Conservation (phyloP, 2,113 vertebrate species). For the Pipra filicauda region DNA sequence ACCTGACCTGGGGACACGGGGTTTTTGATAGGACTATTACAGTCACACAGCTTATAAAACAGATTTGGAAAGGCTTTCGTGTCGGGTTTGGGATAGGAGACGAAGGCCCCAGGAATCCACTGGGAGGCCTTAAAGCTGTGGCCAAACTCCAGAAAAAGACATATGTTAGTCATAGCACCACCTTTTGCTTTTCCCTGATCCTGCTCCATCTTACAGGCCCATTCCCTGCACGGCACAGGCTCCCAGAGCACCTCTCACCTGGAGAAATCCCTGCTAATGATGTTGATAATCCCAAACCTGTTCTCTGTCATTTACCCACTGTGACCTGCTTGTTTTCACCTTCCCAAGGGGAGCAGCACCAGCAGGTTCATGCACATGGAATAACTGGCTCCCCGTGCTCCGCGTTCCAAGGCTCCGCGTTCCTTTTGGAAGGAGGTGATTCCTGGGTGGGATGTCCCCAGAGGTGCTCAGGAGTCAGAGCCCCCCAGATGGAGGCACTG, state of each 20-base stretch:
- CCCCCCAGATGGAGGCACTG: background rate
- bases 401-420: accelerated
- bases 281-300: background rate
- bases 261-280: background rate
- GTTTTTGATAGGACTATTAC: slow-evolving; percentile 25
- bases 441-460: background rate
- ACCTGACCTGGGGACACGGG: background rate
- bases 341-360: background rate
- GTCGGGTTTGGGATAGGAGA: slow-evolving; percentile 46
- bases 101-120: slow-evolving; percentile 46
- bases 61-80: slow-evolving; percentile 6
- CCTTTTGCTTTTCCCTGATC: slow-evolving; percentile 2
- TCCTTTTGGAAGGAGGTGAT: background rate
- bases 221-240: background rate
- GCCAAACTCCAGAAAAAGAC: slow-evolving; percentile 44
- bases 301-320: background rate
- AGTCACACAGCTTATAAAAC: slow-evolving; percentile 10
- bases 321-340: slow-evolving; percentile 20
- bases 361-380: background rate
- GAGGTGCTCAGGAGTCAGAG: background rate
- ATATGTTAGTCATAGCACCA: slow-evolving; percentile 42
- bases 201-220: background rate
- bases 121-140: slow-evolving; percentile 12
- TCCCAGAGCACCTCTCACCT: slow-evolving; percentile 5
- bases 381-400: accelerated